Evolutionary conservation across 1,140 invertebrate species (phyloP).

Genomic region (Idris sp.): DNA sequence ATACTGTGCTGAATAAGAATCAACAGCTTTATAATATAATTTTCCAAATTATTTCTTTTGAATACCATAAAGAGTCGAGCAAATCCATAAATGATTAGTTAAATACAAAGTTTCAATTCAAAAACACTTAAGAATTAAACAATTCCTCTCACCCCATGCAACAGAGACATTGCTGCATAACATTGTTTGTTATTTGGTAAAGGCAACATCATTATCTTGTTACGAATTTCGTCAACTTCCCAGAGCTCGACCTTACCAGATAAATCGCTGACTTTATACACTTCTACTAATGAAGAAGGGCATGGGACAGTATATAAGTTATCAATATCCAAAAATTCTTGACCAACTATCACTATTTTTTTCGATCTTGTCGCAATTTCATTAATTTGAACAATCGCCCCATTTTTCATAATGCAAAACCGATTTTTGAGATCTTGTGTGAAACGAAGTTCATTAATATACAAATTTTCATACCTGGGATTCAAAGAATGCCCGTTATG

Average conservation of each 20-base stretch:
- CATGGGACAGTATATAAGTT: constrained; percentile 15
- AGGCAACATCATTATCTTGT: constrained; percentile 22
- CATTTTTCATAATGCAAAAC: constrained; percentile 15
- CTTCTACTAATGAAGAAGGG: constrained; percentile 8
- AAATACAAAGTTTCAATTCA: no score
- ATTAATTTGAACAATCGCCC: constrained; percentile 19
- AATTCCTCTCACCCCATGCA: no score
- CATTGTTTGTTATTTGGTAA: constrained; percentile 1
- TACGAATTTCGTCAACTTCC: constrained; percentile 9
- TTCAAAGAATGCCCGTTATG: constrained; percentile 3
- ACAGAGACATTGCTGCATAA: constrained; percentile 21
- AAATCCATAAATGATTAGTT: no score
- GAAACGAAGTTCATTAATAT: constrained; percentile 1
- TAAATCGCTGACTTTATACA: constrained; percentile 13
- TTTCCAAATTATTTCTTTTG: no score
- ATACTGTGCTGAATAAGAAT: no score
- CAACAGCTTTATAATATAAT: no score
- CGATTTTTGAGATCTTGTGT: constrained; percentile 8
- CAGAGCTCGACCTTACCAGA: constrained; percentile 12
- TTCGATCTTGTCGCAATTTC: constrained; percentile 26
- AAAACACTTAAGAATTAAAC: no score
- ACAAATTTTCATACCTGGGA: constrained; percentile 24
- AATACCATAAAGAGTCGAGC: no score
- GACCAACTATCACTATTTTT: constrained; percentile 17
- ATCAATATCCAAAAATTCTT: background rate